Percentiles rank a stretch among this genome's conserved stretches.
Conservation (phyloP, 2,113 vertebrate species). For the Chionodraco myersi region DNA sequence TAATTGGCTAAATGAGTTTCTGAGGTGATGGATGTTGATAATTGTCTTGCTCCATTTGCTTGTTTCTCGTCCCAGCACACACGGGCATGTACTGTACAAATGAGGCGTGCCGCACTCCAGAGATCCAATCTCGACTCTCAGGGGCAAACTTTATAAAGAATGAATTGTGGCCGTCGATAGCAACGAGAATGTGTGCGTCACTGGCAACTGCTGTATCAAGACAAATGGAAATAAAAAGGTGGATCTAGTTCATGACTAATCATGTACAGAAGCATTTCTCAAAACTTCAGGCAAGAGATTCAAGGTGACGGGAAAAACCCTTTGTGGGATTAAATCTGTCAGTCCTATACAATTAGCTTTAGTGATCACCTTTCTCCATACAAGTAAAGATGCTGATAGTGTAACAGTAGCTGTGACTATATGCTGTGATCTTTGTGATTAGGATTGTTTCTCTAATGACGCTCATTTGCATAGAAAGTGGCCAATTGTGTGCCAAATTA, state of each 20-base stretch:
- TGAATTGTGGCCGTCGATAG: neutral
- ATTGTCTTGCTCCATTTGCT: conserved; percentile 69
- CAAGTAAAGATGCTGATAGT: neutral
- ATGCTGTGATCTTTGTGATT: neutral
- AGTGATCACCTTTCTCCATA: neutral
- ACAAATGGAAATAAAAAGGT: neutral
- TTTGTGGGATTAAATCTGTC: neutral
- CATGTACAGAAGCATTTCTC: too few relatives aligned
- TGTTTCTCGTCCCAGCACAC: conserved; percentile 43
- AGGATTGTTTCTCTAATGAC: neutral
- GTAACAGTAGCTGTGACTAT: neutral
- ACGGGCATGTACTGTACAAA: conserved; percentile 24
- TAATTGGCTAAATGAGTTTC: conserved; percentile 78
- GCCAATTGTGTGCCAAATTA: neutral
- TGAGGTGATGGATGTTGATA: conserved; percentile 77
- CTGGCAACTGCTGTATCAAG: neutral
- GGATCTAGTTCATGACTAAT: too few relatives aligned
- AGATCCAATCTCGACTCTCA: conserved; percentile 7
- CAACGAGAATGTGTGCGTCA: neutral
- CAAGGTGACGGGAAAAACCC: neutral
- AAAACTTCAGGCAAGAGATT: too few relatives aligned
- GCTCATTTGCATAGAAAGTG: conserved; percentile 4
- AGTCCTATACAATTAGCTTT: neutral
- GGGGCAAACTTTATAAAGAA: neutral
- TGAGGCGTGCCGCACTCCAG: conserved; percentile 1